These are phyloP conservation scores for Actinemys pallida DNA, from an alignment of 2,113 vertebrate genomes.

Conservation along the genomic window DNA sequence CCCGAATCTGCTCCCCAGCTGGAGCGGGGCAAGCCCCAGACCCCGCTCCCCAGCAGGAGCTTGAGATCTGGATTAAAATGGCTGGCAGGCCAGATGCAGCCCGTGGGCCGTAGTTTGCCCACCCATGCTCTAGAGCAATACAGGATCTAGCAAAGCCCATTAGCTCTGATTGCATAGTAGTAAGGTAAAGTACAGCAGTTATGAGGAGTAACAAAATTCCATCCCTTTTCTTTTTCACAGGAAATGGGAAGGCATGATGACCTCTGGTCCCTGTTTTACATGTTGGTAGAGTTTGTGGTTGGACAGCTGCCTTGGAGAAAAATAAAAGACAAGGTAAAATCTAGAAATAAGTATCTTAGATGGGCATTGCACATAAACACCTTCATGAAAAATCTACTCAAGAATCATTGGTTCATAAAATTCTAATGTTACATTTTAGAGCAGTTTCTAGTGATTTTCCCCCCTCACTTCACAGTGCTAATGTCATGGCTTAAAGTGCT, in stretches of 20 bases:
- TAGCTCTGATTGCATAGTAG: not conserved
- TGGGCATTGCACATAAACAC: not conserved
- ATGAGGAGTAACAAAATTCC: conserved; percentile 41
- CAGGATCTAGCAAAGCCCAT: not conserved
- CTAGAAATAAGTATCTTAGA: conserved; percentile 5
- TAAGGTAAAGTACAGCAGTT: not conserved
- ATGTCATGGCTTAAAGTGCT: not conserved
- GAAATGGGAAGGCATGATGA: conserved; percentile 99
- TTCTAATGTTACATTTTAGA: not conserved
- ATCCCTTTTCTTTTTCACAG: conserved; percentile 78
- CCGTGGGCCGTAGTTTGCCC: too few species aligned
- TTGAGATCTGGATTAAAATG: too few species aligned
- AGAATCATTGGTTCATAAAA: not conserved
- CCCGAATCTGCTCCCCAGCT: too few species aligned
- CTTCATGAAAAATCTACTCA: conserved; percentile 25
- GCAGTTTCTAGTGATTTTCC: not conserved
- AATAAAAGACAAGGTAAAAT: conserved; percentile 97
- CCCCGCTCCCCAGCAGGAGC: too few species aligned
- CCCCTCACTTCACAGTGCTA: not conserved
- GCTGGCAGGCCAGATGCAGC: too few species aligned
- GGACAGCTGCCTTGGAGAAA: conserved; percentile 99
- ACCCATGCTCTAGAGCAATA: not conserved
- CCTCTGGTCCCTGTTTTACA: conserved; percentile 99
- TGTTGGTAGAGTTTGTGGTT: conserved; percentile 98
- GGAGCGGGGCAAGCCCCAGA: too few species aligned